These are phyloP conservation scores for Lota lota DNA, from an alignment of 2,113 vertebrate genomes.

Conservation along the genomic window DNA sequence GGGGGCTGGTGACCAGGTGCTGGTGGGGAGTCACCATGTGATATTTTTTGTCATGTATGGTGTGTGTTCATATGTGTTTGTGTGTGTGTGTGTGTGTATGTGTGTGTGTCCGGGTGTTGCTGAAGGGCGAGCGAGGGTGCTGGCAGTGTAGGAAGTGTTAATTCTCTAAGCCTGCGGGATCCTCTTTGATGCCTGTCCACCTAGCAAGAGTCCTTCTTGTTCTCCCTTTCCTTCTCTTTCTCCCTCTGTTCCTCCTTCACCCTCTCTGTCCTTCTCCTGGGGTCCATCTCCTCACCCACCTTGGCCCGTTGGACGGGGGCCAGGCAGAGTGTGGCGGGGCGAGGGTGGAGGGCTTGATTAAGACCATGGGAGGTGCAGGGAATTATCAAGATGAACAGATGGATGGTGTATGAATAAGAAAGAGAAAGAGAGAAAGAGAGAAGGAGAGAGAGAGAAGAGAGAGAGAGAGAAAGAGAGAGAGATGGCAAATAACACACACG, in stretches of 20 bases:
- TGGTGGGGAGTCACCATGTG: background rate
- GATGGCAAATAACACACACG: too few relatives aligned
- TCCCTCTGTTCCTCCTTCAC: too few relatives aligned
- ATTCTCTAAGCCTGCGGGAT: slow-evolving; percentile 72
- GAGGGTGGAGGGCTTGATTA: slow-evolving; percentile 32
- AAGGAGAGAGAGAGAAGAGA: background rate
- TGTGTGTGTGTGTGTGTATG: too few relatives aligned
- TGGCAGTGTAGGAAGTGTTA: slow-evolving; percentile 30
- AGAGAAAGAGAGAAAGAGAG: slow-evolving; percentile 5
- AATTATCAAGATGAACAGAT: slow-evolving; percentile 49
- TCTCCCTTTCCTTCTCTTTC: too few relatives aligned
- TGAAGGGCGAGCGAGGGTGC: too few relatives aligned
- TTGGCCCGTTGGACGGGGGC: slow-evolving; percentile 52
- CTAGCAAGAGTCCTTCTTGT: slow-evolving; percentile 40
- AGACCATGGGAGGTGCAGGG: slow-evolving; percentile 38
- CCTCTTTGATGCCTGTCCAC: slow-evolving; percentile 68
- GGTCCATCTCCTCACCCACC: slow-evolving; percentile 66
- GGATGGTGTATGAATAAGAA: slow-evolving; percentile 36
- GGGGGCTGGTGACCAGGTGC: background rate
- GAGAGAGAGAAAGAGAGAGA: background rate
- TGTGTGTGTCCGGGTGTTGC: too few relatives aligned
- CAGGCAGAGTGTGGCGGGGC: slow-evolving; percentile 32
- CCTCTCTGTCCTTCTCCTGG: slow-evolving; percentile 50
- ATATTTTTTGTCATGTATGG: too few relatives aligned
- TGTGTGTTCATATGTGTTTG: background rate